A percentile compares a stretch with the other conserved stretches of the same genome.
Evolutionary conservation across 2,113 vertebrate genomes (phyloP).

Genomic region (Apistogramma diplotaenia): DNA sequence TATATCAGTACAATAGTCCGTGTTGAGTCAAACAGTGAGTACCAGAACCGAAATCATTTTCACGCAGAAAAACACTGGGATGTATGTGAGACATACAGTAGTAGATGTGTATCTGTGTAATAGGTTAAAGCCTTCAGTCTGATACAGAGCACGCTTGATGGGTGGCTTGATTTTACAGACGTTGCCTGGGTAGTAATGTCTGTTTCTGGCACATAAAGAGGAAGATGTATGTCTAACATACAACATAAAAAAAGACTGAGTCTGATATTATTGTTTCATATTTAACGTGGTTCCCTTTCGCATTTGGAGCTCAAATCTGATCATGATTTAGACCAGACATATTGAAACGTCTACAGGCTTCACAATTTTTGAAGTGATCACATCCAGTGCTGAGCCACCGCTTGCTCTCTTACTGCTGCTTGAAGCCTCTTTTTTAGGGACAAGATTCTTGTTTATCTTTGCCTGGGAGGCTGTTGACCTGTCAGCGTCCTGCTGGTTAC

Average conservation of each 20-base stretch:
- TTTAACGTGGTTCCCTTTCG: neutral
- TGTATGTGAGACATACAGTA: too few relatives aligned
- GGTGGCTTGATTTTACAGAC: too few relatives aligned
- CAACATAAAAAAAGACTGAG: neutral
- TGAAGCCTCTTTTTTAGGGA: slow-evolving; percentile 34
- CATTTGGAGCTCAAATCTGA: neutral
- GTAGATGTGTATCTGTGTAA: too few relatives aligned
- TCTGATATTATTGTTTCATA: neutral
- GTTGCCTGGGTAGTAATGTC: too few relatives aligned
- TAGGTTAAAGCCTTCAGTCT: too few relatives aligned
- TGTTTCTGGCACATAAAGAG: too few relatives aligned
- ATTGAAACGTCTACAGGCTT: neutral
- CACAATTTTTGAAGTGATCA: neutral
- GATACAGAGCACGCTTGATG: too few relatives aligned
- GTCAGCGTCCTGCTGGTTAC: slow-evolving; percentile 30
- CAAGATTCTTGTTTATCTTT: slow-evolving; percentile 12
- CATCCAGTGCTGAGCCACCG: neutral
- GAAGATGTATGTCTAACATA: too few relatives aligned
- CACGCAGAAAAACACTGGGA: too few relatives aligned
- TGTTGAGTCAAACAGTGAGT: too few relatives aligned
- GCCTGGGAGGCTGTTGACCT: slow-evolving; percentile 57
- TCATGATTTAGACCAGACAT: neutral
- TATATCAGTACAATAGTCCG: too few relatives aligned
- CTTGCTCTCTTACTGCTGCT: slow-evolving; percentile 21
- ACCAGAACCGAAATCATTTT: too few relatives aligned